phyloP scores from a whole-genome alignment of 2,888 invertebrate species.

The Pseudococcus longispinus region DNA sequence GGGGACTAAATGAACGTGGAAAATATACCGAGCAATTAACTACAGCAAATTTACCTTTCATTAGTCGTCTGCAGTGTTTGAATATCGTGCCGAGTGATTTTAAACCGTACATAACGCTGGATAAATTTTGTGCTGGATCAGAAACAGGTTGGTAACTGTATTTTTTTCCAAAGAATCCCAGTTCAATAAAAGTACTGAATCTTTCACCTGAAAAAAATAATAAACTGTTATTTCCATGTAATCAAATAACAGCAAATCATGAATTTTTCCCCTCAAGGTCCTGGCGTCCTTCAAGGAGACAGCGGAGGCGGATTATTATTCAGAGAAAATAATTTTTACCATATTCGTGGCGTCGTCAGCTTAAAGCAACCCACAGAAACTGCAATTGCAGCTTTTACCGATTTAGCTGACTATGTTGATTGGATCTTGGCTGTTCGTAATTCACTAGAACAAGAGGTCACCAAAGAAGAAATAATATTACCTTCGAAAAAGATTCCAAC shows the following conservation, averaged over 20 bases:
- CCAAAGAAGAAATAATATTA: neutral
- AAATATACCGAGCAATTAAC: neutral
- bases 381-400: constrained; percentile 30
- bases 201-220: too few relatives aligned
- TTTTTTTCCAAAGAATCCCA: neutral
- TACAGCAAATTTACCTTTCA: neutral
- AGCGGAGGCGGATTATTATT: constrained; percentile 17
- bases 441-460: neutral
- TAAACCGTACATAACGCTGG: neutral
- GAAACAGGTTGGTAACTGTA: neutral
- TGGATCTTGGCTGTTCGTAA: neutral
- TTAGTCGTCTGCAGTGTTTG: neutral
- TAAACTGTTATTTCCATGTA: too few relatives aligned
- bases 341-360: constrained; percentile 29
- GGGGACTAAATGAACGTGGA: neutral
- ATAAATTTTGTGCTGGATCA: neutral
- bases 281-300: neutral
- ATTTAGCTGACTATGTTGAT: neutral
- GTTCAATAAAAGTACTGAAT: neutral
- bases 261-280: neutral
- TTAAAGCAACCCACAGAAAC: neutral
- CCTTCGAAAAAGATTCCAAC: neutral
- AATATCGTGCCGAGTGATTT: neutral
- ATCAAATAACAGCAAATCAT: too few relatives aligned
- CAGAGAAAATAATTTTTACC: neutral